A percentile compares a stretch with the other conserved stretches of the same genome.
Conservation (phyloP, 2,113 vertebrate genomes). For the Proteles cristata region DNA sequence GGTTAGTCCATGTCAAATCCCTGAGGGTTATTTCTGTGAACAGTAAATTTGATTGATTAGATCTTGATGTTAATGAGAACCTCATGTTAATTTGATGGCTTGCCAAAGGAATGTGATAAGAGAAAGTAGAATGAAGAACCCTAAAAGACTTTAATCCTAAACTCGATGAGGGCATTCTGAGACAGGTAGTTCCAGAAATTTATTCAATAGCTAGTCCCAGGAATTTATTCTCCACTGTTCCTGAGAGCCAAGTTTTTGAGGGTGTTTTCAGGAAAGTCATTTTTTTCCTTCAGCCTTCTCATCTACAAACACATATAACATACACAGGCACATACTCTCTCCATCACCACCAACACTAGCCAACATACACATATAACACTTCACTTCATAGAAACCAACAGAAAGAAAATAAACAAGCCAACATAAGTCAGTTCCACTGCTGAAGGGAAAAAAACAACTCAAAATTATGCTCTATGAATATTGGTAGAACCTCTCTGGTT, state of each 20-base stretch:
- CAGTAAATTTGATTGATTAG: constrained; percentile 66
- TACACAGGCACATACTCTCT: neutral
- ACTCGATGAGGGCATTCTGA: neutral
- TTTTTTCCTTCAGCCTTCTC: neutral
- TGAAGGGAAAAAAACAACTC: neutral
- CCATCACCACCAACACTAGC: neutral
- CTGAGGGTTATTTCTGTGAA: constrained; percentile 55
- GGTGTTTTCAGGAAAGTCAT: neutral
- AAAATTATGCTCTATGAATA: neutral
- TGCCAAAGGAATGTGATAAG: neutral
- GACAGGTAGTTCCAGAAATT: neutral
- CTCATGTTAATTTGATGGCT: constrained; percentile 31
- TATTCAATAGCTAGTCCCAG: neutral
- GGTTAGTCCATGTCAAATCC: constrained; percentile 58
- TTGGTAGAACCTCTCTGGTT: neutral
- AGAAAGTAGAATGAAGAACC: neutral
- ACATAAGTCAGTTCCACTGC: neutral
- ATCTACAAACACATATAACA: neutral
- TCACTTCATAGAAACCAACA: neutral
- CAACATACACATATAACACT: neutral
- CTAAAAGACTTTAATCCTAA: neutral
- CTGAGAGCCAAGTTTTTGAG: neutral
- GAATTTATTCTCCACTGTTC: neutral
- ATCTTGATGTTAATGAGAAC: constrained; percentile 58
- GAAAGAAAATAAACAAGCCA: neutral